phyloP scores from a whole-genome alignment of 1,140 invertebrate genomes.

The Temnothorax nylanderi region DNA sequence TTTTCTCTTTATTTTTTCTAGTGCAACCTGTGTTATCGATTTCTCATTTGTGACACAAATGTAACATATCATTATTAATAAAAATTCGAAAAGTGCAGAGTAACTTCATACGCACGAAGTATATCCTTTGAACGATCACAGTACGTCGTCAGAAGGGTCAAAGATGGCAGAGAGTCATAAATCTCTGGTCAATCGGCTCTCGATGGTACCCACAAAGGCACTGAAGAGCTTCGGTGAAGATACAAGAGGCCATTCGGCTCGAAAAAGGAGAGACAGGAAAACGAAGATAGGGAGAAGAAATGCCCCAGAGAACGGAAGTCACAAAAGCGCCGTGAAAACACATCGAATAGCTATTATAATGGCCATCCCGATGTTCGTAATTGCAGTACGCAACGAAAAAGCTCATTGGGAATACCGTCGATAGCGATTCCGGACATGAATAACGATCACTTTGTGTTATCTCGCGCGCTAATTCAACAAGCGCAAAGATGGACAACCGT shows the following conservation, averaged over 20 bases:
- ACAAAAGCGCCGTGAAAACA: background rate
- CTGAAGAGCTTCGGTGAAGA: background rate
- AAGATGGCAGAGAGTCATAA: conserved; percentile 46
- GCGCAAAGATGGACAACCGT: background rate
- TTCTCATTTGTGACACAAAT: background rate
- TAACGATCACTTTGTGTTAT: background rate
- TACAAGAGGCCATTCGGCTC: background rate
- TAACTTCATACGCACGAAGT: background rate
- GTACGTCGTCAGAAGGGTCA: conserved; percentile 38
- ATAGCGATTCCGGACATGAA: background rate
- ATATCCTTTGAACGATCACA: background rate
- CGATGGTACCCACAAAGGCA: conserved; percentile 15
- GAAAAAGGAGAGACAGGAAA: background rate
- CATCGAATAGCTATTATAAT: conserved; percentile 24
- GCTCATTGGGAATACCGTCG: background rate
- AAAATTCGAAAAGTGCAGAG: background rate
- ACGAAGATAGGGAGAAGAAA: background rate
- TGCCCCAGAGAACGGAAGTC: background rate
- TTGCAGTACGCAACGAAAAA: conserved; percentile 7
- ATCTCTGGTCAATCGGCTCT: conserved; percentile 58
- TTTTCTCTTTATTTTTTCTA: background rate
- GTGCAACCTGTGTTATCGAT: background rate
- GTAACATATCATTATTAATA: background rate
- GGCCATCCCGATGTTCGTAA: background rate
- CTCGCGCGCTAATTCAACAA: background rate